Conservation (phyloP, 1,140 invertebrate species). For the Andricus grossulariae region DNA sequence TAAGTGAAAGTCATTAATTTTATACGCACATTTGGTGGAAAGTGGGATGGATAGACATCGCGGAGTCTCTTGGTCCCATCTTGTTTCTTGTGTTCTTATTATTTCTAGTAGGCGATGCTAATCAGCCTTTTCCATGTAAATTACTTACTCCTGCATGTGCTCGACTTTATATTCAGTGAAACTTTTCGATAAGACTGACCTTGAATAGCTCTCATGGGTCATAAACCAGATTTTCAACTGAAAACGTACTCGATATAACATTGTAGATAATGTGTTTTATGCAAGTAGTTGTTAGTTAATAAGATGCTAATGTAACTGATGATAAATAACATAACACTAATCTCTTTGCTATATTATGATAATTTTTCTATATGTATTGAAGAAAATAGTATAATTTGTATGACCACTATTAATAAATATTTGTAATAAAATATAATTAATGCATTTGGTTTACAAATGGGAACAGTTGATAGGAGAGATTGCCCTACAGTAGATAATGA, state of each 20-base stretch:
- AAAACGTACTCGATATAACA: too few relatives aligned
- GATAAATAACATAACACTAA: too few relatives aligned
- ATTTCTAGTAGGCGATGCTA: slow-evolving; percentile 1
- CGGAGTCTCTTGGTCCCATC: slow-evolving; percentile 24
- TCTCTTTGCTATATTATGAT: neutral
- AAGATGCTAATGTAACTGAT: too few relatives aligned
- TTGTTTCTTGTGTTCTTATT: slow-evolving; percentile 21
- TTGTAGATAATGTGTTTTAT: too few relatives aligned
- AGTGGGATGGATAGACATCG: neutral
- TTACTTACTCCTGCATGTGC: neutral
- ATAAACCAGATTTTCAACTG: neutral
- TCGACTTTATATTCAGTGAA: slow-evolving; percentile 12
- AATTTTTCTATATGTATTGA: slow-evolving; percentile 54
- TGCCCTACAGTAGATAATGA: too few relatives aligned
- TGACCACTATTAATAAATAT: too few relatives aligned
- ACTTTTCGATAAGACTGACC: slow-evolving; percentile 12
- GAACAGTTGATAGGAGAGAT: too few relatives aligned
- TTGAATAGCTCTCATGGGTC: neutral
- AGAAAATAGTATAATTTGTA: slow-evolving; percentile 2
- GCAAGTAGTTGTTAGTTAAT: too few relatives aligned
- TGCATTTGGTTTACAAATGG: too few relatives aligned
- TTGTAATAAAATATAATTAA: too few relatives aligned
- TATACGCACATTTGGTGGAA: slow-evolving; percentile 1
- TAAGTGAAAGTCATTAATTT: neutral
- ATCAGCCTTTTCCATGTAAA: neutral